phyloP scores from a whole-genome alignment of 2,888 invertebrate species.

The Chymomyza amoena region DNA sequence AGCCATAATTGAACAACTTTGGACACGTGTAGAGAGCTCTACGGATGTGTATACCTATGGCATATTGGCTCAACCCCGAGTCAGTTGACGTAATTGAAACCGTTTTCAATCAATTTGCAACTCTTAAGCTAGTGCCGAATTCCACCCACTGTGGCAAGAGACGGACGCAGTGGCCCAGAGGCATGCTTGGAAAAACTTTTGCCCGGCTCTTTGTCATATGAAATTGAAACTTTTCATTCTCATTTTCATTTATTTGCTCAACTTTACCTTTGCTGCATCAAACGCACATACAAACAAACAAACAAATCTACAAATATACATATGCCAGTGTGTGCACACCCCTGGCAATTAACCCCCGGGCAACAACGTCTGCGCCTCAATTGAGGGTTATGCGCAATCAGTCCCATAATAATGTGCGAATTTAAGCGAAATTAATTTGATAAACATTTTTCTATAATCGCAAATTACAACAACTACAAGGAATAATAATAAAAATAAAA shows the following conservation, averaged over 20 bases:
- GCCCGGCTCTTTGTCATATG: conserved; percentile 3
- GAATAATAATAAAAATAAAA: conserved; percentile 11
- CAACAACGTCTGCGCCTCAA: conserved; percentile 25
- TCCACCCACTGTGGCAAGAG: not conserved
- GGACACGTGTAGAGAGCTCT: conserved; percentile 65
- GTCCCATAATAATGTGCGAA: conserved; percentile 58
- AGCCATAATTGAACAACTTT: conserved; percentile 71
- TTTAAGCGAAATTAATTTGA: conserved; percentile 71
- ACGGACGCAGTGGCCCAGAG: not conserved
- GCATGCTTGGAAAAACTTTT: not conserved
- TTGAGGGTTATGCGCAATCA: conserved; percentile 12
- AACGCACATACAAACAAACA: conserved; percentile 28
- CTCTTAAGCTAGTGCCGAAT: conserved; percentile 20
- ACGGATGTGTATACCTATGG: too few species aligned
- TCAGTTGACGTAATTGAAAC: conserved; percentile 17
- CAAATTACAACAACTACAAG: conserved; percentile 8
- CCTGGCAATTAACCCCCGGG: conserved; percentile 65
- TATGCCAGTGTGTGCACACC: conserved; percentile 19
- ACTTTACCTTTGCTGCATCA: conserved; percentile 2
- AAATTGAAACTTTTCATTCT: conserved; percentile 40
- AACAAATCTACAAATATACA: conserved; percentile 46
- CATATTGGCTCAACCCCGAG: not conserved
- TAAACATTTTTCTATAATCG: conserved; percentile 48
- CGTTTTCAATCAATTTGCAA: conserved; percentile 53
- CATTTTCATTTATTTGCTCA: not conserved